Evolutionary conservation across 2,113 vertebrate genomes (phyloP), one percentile per base, ranked within the genome.

Genomic region (Eulacestoma nigropectus): DNA sequence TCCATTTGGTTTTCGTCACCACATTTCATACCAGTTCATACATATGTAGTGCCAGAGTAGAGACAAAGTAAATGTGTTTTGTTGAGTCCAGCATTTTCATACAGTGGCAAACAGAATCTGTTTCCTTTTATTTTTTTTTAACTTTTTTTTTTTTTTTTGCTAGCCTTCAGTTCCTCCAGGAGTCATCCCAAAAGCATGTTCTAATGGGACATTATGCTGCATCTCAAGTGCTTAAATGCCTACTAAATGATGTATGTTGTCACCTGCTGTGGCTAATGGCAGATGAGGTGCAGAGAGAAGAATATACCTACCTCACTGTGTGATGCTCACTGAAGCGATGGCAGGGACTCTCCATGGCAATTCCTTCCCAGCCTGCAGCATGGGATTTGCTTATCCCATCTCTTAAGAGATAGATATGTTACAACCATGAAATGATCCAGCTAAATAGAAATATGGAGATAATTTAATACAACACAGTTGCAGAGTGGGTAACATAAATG

Each of bases 321-420:
- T 2, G 1, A 49, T 59, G 60, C 70, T 44, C 32, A 33, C 33
- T 4, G 2, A 23, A 32, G 47, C 0, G 0, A 16, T 29, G 63
- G 68, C 32, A 67, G 22, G 33, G 26, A 52, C 9, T 55, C 30
- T 57, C 75, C 26, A 5, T 5, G 35, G 73, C 76, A 82, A 68
- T 59, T 60, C 33, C 65, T 79, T 20, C 49, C 18, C 56, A 89
- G 14, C 29, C 68, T 59, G 27, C 64, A 64, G 55, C 39, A 8
- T 27, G 23, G 55, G 46, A 67, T 90, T 89, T 79, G 50, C 44
- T 94, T 87, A 77, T 57, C 55, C 20, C 22, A 41, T 44, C 46
- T 95, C 74, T 85, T 76, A 39, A 83, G 65, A 90, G 29, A 55
- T 25, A 69, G 22, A 77, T 69, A 52, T 55, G 21, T 39, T 69